A percentile compares a stretch with the other conserved stretches of the same genome.
Conservation (phyloP, 1,140 invertebrate genomes). For the Anadara kagoshimensis region DNA sequence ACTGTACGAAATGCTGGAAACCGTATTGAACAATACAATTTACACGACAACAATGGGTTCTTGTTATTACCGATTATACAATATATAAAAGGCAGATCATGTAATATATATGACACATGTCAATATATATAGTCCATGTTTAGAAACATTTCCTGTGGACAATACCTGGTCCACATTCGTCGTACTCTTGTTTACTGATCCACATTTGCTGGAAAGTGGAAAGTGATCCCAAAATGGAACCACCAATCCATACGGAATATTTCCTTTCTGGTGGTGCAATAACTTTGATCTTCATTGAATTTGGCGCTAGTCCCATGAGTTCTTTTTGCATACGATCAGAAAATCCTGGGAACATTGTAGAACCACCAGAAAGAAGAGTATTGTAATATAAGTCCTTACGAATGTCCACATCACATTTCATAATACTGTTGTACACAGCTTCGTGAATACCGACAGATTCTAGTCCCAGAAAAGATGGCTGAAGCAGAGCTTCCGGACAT, state of each 20-base stretch:
- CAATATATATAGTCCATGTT: no score
- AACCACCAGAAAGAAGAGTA: slow-evolving; percentile 77
- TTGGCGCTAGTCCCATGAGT: not conserved
- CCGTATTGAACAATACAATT: no score
- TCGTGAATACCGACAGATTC: slow-evolving; percentile 67
- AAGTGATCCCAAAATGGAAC: slow-evolving; percentile 77
- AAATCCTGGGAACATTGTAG: slow-evolving; percentile 75
- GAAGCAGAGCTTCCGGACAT: slow-evolving; percentile 83
- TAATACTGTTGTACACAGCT: slow-evolving; percentile 91
- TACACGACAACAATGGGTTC: no score
- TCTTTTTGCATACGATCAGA: not conserved
- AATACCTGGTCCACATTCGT: slow-evolving; percentile 89
- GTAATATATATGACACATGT: no score
- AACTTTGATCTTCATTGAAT: not conserved
- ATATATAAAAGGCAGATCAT: no score
- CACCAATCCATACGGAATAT: slow-evolving; percentile 61
- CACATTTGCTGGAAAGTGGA: slow-evolving; percentile 81
- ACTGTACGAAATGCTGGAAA: no score
- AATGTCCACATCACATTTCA: slow-evolving; percentile 82
- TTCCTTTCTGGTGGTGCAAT: slow-evolving; percentile 61
- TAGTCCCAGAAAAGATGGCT: slow-evolving; percentile 59
- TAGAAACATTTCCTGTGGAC: slow-evolving; percentile 70
- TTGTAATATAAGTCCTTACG: slow-evolving; percentile 92
- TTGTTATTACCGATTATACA: no score
- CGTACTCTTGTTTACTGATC: slow-evolving; percentile 83